Evolutionary conservation across 2,797 vertebrate genomes (phyloP), one percentile per base, ranked within the genome.

Genomic region (Diplodus puntazzo): DNA sequence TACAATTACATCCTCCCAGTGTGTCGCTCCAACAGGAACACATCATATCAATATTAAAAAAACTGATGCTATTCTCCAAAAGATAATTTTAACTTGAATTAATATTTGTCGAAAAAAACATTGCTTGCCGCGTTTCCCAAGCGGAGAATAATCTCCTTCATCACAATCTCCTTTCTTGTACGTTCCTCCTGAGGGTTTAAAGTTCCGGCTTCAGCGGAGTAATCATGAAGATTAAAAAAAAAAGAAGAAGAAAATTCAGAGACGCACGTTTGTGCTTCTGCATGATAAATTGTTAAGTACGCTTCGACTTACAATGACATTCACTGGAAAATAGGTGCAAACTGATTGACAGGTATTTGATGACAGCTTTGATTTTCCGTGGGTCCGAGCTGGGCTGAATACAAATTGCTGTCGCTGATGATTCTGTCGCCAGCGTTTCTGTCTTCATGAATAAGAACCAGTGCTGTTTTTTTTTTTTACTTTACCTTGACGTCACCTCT

Each of bases 331-430:
- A 46, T 13, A 59, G 11, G 25, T 52, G 16, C 12, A 9, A 34
- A 43, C 57, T 63, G 18, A 81, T 64, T 67, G 57, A 2, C 23
- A 2, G 11, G 12, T 63, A 2, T 81, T 69, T 74, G 9, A 77
- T 67, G n/a, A 69, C 23, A 54, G 66, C 43, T 59, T 67, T 50
- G 34, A 69, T 46, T 27, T 63, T 75, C 5, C 20, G 58, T 10
- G 46, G 17, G 27, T 18, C 21, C 17, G 3, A 4, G 20, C 30
- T 52, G 21, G 23, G 16, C 7, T 61, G 27, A 84, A 75, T 60
- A 60, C 6, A 74, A 70, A 79, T 69, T 59, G 18, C 30, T 49
- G 49, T 64, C 58, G 16, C 4, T 43, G 16, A 60, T 65, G 45
- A 7, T 39, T 53, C 30, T 3, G 39, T 43, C 2, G 54, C 43